Evolutionary conservation across 2,888 invertebrate species (phyloP).

Genomic region (Macaria liturata): DNA sequence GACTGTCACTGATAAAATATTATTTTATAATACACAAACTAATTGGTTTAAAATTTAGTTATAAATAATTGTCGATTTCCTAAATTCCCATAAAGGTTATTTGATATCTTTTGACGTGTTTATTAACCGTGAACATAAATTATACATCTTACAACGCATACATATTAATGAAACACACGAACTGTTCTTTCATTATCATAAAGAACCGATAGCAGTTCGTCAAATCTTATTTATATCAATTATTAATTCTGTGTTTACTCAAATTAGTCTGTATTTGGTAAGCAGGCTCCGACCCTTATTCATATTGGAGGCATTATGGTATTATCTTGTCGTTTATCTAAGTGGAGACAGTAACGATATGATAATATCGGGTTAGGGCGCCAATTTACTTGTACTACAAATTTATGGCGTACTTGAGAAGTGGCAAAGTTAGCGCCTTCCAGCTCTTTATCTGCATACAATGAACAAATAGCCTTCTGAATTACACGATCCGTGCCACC

Average conservation of each 20-base stretch:
- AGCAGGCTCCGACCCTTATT: slow-evolving; percentile 22
- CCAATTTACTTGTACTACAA: slow-evolving; percentile 49
- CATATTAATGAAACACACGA: no score
- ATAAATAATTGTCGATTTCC: no score
- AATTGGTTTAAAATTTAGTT: no score
- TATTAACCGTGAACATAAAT: no score
- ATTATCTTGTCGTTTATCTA: slow-evolving; percentile 48
- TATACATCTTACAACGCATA: no score
- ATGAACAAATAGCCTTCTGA: slow-evolving; percentile 43
- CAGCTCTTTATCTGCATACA: slow-evolving; percentile 70
- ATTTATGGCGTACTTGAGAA: slow-evolving; percentile 1
- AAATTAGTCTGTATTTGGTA: slow-evolving; percentile 29
- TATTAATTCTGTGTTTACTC: slow-evolving; percentile 3
- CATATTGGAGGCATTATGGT: neutral
- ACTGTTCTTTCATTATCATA: neutral
- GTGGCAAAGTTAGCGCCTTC: slow-evolving; percentile 24
- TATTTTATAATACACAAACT: no score
- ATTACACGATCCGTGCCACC: slow-evolving; percentile 41
- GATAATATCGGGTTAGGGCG: slow-evolving; percentile 57
- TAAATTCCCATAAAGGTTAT: no score
- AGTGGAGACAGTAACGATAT: slow-evolving; percentile 54
- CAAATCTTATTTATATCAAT: neutral
- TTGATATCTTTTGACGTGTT: no score
- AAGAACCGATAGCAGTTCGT: slow-evolving; percentile 14
- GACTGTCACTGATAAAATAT: no score